Evolutionary conservation across 2,797 vertebrate genomes (phyloP), one percentile per base, ranked within the genome.

Genomic region (Lithobates sylvaticus): DNA sequence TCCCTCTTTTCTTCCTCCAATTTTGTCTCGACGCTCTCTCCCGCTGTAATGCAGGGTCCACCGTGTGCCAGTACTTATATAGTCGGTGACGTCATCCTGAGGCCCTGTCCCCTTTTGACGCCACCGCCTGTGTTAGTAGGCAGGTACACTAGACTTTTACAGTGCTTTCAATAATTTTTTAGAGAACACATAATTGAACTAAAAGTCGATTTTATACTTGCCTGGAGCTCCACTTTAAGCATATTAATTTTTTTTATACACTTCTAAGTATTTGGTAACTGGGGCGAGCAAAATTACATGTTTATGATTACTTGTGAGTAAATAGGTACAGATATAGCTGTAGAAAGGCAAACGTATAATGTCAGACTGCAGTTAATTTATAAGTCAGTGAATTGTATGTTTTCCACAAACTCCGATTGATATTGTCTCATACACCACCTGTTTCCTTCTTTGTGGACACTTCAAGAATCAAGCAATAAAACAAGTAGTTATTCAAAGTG

Each of bases 351-450:
- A 47, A 69, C 3, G 64, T 69, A 13, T 36, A 6, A 23, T 70
- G 26, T 78, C 16, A 68, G 36, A 50, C 16, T 42, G 26, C 21
- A 50, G n/a, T 23, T 70, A 13, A 73, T n/a, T 27, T 74, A 13
- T 6, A 50, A 72, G 69, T 36, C 65, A 67, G 50, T 68, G 23
- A 34, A 79, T 3, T 78, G n/a, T 65, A 27, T 73, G 69, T 75
- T 76, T 75, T 75, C 44, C 39, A 54, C 36, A n/a, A 78, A 75
- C 61, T 36, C 54, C 29, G 2, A 39, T 32, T 58, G 61, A 61
- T 84, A 79, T 81, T 70, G 76, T 84, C 81, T 80, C 76, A 76
- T 84, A 67, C 75, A 42, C 86, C 86, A 87, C 86, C 81, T 87
- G 86, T 84, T 82, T 77, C 76, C 70, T 72, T 26, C 71, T 79